Evolutionary conservation across 2,113 vertebrate species (phyloP).

Genomic region (Gadus chalcogrammus): DNA sequence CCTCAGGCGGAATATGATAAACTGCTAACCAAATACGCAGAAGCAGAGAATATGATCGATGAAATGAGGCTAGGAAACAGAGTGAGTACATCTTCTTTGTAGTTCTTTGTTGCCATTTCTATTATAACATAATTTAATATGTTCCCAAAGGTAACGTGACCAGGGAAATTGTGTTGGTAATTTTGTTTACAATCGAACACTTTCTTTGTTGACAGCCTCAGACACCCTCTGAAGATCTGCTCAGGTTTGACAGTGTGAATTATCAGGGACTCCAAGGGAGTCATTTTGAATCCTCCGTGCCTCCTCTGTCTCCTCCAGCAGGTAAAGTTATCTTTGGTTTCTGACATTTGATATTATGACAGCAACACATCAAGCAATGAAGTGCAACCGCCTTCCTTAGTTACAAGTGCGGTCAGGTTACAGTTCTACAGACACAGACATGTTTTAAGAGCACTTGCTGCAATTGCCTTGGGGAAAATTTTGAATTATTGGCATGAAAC

Average conservation of each 20-base stretch:
- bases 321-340: slow-evolving; percentile 29
- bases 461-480: too few relatives aligned
- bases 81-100: slow-evolving; percentile 44
- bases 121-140: background rate
- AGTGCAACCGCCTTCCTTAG: slow-evolving; percentile 30
- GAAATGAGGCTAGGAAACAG: slow-evolving; percentile 61
- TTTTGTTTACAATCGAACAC: background rate
- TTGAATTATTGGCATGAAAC: too few relatives aligned
- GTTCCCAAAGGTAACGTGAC: background rate
- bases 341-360: slow-evolving; percentile 41
- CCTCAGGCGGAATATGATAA: slow-evolving; percentile 71
- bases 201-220: slow-evolving; percentile 40
- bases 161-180: background rate
- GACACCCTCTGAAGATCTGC: slow-evolving; percentile 30
- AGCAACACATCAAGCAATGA: slow-evolving; percentile 19
- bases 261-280: slow-evolving; percentile 22
- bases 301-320: slow-evolving; percentile 24
- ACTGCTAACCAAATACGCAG: slow-evolving; percentile 63
- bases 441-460: slow-evolving; percentile 11
- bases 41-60: slow-evolving; percentile 65
- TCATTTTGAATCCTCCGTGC: slow-evolving; percentile 30
- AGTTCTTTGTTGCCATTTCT: too few relatives aligned
- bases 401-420: slow-evolving; percentile 32
- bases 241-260: slow-evolving; percentile 31
- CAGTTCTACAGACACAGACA: slow-evolving; percentile 12